phyloP scores from a whole-genome alignment of 2,113 vertebrate species.

The Hystrix cristata region DNA sequence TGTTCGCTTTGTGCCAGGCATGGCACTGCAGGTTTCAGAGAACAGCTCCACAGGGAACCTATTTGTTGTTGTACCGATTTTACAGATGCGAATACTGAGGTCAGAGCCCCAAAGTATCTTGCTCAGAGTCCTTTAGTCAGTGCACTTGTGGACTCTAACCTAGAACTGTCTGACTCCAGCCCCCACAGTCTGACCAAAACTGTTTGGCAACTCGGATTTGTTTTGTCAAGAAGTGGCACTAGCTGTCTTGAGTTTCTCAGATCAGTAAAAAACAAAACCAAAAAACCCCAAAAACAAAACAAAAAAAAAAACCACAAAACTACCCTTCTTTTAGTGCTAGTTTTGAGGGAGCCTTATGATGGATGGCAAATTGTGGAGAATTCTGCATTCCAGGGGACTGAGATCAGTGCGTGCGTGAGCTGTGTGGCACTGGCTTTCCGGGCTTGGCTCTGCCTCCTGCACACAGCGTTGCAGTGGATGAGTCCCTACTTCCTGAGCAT shows the following conservation, averaged over 20 bases:
- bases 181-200: background rate
- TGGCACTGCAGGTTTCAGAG: background rate
- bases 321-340: background rate
- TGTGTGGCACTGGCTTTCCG: background rate
- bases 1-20: background rate
- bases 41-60: background rate
- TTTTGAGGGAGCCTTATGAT: slow-evolving; percentile 43
- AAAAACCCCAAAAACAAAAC: background rate
- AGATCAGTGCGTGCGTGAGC: slow-evolving; percentile 49
- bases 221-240: background rate
- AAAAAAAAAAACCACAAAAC: background rate
- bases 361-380: slow-evolving; percentile 49
- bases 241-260: slow-evolving; percentile 29
- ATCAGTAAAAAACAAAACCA: slow-evolving; percentile 17
- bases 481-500: background rate
- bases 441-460: background rate
- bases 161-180: background rate
- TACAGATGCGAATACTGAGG: background rate
- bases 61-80: background rate
- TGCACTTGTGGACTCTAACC: background rate
- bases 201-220: background rate
- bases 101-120: background rate
- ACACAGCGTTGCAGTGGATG: rapidly evolving
- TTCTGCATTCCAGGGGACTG: slow-evolving; percentile 70
- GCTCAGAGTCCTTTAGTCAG: background rate